These are phyloP conservation scores for Drosophila atroscutellata DNA, from an alignment of 2,888 invertebrate genomes.

Conservation along the genomic window DNA sequence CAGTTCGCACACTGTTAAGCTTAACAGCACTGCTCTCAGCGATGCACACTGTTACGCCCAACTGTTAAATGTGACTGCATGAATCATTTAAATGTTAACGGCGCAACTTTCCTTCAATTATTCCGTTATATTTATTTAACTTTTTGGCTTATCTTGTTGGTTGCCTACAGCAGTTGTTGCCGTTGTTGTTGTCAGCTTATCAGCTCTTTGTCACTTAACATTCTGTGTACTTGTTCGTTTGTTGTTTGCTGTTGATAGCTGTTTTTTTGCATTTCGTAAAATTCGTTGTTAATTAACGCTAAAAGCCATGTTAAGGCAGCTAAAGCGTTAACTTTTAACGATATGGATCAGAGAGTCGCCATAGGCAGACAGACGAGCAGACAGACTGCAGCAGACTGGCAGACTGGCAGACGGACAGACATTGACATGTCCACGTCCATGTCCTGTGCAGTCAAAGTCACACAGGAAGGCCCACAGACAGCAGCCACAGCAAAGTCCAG, in stretches of 20 bases:
- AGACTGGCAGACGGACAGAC: slow-evolving; percentile 48
- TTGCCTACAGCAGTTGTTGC: slow-evolving; percentile 18
- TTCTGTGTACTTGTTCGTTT: slow-evolving; percentile 55
- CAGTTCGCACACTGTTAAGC: background rate
- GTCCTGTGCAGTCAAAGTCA: slow-evolving; percentile 77
- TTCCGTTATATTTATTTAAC: slow-evolving; percentile 38
- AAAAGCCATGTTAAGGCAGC: slow-evolving; percentile 80
- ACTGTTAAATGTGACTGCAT: background rate
- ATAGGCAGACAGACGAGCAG: slow-evolving; percentile 39
- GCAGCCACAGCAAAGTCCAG: slow-evolving; percentile 8
- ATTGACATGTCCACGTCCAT: slow-evolving; percentile 81
- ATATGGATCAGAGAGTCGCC: slow-evolving; percentile 75
- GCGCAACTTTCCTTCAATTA: slow-evolving; percentile 15
- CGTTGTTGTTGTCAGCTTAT: slow-evolving; percentile 59
- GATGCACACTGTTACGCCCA: slow-evolving; percentile 6
- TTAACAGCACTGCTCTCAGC: slow-evolving; percentile 1
- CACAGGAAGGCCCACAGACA: slow-evolving; percentile 57
- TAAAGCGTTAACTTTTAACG: slow-evolving; percentile 81
- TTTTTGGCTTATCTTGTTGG: slow-evolving; percentile 52
- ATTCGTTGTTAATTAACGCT: slow-evolving; percentile 82
- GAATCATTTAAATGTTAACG: slow-evolving; percentile 9
- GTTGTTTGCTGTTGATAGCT: slow-evolving; percentile 36
- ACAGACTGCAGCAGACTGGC: slow-evolving; percentile 11
- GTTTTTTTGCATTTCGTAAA: slow-evolving; percentile 63
- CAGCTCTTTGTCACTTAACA: slow-evolving; percentile 65